phyloP scores from a whole-genome alignment of 2,113 vertebrate species.

The Phodopus roborovskii region DNA sequence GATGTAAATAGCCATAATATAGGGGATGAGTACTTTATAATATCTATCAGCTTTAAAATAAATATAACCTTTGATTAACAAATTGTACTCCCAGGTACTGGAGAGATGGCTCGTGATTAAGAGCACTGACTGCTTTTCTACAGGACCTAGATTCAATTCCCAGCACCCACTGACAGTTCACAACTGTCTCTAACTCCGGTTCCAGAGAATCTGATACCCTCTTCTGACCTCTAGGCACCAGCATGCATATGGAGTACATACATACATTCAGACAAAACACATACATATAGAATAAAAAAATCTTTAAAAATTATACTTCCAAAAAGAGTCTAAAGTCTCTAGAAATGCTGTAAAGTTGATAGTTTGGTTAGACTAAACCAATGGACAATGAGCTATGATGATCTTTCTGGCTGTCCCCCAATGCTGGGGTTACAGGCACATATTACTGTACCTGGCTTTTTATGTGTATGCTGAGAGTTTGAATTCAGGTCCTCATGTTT shows the following conservation, averaged over 20 bases:
- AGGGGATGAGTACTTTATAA: no score
- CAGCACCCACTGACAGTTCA: no score
- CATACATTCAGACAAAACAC: no score
- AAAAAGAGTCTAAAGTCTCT: neutral
- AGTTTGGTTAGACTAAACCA: neutral
- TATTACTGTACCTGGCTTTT: no score
- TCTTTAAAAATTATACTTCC: neutral
- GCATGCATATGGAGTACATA: no score
- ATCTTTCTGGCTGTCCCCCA: neutral
- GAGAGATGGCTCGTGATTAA: no score
- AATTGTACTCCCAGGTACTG: neutral
- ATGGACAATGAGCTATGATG: neutral
- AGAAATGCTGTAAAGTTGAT: neutral
- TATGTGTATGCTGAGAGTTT: neutral
- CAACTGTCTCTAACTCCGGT: no score
- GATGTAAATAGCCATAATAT: neutral
- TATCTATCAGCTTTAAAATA: constrained; percentile 23
- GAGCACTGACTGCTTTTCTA: no score
- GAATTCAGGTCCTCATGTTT: neutral
- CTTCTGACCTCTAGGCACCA: no score
- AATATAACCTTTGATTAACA: neutral
- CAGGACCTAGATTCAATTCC: no score
- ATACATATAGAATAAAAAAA: no score
- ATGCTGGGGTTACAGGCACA: neutral
- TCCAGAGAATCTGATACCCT: no score